phyloP scores from a whole-genome alignment of 2,888 invertebrate species.

The Drosophila cracens region DNA sequence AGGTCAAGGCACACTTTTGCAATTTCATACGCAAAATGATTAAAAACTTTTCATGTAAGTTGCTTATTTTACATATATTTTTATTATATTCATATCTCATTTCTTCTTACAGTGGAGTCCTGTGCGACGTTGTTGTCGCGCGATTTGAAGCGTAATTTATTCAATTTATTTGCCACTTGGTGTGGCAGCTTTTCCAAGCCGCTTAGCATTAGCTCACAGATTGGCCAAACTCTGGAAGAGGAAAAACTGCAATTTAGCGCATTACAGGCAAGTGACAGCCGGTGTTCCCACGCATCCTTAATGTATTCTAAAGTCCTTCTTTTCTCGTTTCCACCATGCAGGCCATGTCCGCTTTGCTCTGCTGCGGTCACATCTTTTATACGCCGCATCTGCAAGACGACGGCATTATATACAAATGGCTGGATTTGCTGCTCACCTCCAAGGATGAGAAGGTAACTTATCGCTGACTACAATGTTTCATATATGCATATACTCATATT shows the following conservation, averaged over 20 bases:
- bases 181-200: slow-evolving; percentile 94
- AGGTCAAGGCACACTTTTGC: slow-evolving; percentile 96
- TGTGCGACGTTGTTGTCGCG: slow-evolving; percentile 93
- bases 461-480: not conserved
- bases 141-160: slow-evolving; percentile 94
- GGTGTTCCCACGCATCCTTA: slow-evolving; percentile 9
- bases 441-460: slow-evolving; percentile 91
- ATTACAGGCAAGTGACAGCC: slow-evolving; percentile 84
- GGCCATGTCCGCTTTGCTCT: slow-evolving; percentile 98
- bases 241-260: slow-evolving; percentile 88
- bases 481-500: not conserved
- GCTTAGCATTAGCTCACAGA: slow-evolving; percentile 86
- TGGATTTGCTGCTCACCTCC: slow-evolving; percentile 95
- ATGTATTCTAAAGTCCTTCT: slow-evolving; percentile 6
- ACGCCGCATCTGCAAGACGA: slow-evolving; percentile 94
- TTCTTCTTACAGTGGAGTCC: slow-evolving; percentile 90
- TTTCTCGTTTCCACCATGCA: slow-evolving; percentile 84
- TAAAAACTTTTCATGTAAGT: slow-evolving; percentile 95
- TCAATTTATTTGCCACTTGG: slow-evolving; percentile 97
- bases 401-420: slow-evolving; percentile 96
- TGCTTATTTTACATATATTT: not conserved
- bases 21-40: slow-evolving; percentile 97
- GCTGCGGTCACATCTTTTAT: slow-evolving; percentile 98
- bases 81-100: not conserved
- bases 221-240: slow-evolving; percentile 85